Evolutionary conservation across 2,113 vertebrate genomes (phyloP), one percentile per base, ranked within the genome.

Genomic region (Piprites chloris): DNA sequence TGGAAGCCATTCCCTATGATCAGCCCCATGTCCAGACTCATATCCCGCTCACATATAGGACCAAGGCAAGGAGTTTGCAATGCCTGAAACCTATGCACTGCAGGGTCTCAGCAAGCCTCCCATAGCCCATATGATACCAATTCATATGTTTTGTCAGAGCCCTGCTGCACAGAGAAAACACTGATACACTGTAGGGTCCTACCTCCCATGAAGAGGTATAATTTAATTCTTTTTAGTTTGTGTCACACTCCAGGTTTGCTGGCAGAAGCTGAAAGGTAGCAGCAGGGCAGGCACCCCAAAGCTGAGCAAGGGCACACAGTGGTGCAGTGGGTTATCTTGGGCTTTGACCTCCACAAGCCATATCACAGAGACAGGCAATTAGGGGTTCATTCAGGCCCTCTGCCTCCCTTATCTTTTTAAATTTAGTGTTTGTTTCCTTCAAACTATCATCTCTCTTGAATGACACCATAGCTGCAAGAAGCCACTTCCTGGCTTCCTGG

Each of bases 1-100:
- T 37, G 24, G 62, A 19, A 82, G 32, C 47, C 82, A 50, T 11
- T 62, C 52, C 42, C 71, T 62, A n/a, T 17, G 55, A 94, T 58
- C 42, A 74, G n/a, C 44, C 35, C 49, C 10, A 6, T 3, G 28
- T 69, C 81, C 72, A 80, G 53, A 53, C 50, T 76, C 74, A 76
- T 37, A 69, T 12, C 4, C 3, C 0, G 0, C 75, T 61, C 0
- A 0, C 14, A 27, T 14, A 14, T 15, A 55, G 42, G 28, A 63
- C 50, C 55, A 83, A 66, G 32, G 37, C 14, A 21, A 77, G 68
- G 58, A 77, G 18, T 5, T 3, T 37, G 50, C 4, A 1, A 16
- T 2, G 7, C 16, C 27, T 76, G 83, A 73, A 83, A 52, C 13
- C 67, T 47, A 62, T 32, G 42, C 24, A 9, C 73, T 39, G 35